phyloP scores from a whole-genome alignment of 2,113 vertebrate genomes.

The Myiozetetes cayanensis region DNA sequence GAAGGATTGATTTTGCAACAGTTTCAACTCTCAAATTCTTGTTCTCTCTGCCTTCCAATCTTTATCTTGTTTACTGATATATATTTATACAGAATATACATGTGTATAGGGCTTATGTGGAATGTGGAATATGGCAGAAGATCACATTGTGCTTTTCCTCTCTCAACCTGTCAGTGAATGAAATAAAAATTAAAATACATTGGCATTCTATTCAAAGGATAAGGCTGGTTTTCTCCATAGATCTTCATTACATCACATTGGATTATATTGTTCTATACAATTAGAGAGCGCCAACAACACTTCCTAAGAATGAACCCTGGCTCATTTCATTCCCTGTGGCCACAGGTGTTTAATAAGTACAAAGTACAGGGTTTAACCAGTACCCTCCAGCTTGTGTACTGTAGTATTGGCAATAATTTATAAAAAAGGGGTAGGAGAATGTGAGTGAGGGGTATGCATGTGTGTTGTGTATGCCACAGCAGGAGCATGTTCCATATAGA shows the following conservation, averaged over 20 bases:
- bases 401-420: neutral
- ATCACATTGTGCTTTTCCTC: neutral
- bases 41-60: neutral
- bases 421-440: neutral
- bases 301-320: neutral
- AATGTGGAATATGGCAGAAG: neutral
- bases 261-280: slow-evolving; percentile 20
- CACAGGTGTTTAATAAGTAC: slow-evolving; percentile 45
- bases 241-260: slow-evolving; percentile 21
- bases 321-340: slow-evolving; percentile 32
- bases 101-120: neutral
- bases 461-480: neutral
- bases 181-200: slow-evolving; percentile 40
- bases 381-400: slow-evolving; percentile 12
- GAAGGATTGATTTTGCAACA: neutral
- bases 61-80: neutral
- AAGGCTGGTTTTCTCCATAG: neutral
- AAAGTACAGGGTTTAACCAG: slow-evolving; percentile 13
- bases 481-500: neutral
- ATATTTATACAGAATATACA: neutral
- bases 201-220: neutral
- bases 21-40: neutral
- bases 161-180: neutral
- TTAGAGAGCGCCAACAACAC: neutral
- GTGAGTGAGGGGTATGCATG: neutral